Base-by-base conservation (phyloP, 2,797 vertebrate genomes). In the Myotis vivesi region DNA sequence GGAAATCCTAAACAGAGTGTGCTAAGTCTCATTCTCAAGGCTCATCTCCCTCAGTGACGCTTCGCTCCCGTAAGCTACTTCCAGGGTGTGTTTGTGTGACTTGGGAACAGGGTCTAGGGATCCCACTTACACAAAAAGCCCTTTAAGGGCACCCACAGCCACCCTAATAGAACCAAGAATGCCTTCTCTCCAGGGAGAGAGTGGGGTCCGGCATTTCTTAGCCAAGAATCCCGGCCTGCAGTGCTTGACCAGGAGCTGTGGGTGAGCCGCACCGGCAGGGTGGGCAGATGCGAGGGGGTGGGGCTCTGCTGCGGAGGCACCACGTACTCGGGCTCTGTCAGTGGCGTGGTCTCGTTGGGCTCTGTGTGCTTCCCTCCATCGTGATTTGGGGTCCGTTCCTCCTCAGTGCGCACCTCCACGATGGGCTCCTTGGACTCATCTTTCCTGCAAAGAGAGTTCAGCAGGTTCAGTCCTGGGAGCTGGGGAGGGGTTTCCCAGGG, bases 351-450 rank as follows among this genome's bases (percentile, higher is more conserved):
- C 98, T 99, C 99, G 5, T 99, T 99, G 89, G 99, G 99, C 92
- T 99, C 99, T 0, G 98, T 99, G 62, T 99, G 99, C 44, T 99
- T 99, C 30, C 99, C 99, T 95, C 99, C 99, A 0, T 99, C 99
- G 0, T 99, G 99, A 98, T 99, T 99, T 80, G 99, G 99, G 64
- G 99, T 99, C 96, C 98, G 98, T 92, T 99, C 99, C 62, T 99
- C 99, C 97, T 99, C 99, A 0, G 99, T 99, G 91, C 99, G 98
- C 94, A 99, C 99, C 96, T 99, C 99, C 91, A 99, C 99, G 30
- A 99, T 99, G 5, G 99, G 99, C 98, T 99, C 99, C 98, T 99
- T 99, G 92, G 99, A 99, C 87, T 99, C 99, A 3, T 99, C 99
- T 97, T 99, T 99, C 97, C 99, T 99, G 98, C 95, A 96, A 96